Percentiles rank a stretch among this genome's conserved stretches.
Evolutionary conservation across 2,113 vertebrate genomes (phyloP).

Genomic region (Hypocryptadius cinnamomeus): DNA sequence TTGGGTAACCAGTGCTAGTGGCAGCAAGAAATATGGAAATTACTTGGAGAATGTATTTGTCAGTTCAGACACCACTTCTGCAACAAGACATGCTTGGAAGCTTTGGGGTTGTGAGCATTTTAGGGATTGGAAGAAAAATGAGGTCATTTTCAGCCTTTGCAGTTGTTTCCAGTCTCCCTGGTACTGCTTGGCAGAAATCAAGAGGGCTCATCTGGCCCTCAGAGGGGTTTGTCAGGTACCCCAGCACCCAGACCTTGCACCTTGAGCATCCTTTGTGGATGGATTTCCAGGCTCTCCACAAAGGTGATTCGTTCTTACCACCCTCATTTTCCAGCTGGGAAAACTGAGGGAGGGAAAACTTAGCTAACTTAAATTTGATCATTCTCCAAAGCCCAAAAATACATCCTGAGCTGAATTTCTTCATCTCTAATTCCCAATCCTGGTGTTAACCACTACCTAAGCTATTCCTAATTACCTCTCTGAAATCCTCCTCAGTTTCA

Average conservation of each 20-base stretch:
- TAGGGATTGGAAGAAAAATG: not conserved
- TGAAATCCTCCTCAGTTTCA: not conserved
- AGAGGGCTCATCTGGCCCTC: not conserved
- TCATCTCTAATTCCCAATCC: not conserved
- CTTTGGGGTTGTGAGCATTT: not conserved
- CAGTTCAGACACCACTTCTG: not conserved
- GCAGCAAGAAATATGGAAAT: conserved; percentile 39
- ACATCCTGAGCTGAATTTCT: not conserved
- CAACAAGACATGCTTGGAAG: not conserved
- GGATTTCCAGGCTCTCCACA: not conserved
- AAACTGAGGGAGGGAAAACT: not conserved
- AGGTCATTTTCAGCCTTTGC: not conserved
- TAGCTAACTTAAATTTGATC: not conserved
- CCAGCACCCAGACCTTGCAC: not conserved
- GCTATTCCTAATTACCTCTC: not conserved
- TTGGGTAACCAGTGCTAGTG: conserved; percentile 6
- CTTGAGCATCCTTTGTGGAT: not conserved
- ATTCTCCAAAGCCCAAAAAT: not conserved
- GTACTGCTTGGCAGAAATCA: not conserved
- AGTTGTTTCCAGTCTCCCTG: not conserved
- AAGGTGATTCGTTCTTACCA: not conserved
- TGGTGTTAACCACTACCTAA: not conserved
- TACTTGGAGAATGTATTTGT: not conserved
- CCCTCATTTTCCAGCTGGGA: not conserved
- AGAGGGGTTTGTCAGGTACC: not conserved